Evolutionary conservation across 2,113 vertebrate genomes (phyloP).

Genomic region (Nerophis ophidion): DNA sequence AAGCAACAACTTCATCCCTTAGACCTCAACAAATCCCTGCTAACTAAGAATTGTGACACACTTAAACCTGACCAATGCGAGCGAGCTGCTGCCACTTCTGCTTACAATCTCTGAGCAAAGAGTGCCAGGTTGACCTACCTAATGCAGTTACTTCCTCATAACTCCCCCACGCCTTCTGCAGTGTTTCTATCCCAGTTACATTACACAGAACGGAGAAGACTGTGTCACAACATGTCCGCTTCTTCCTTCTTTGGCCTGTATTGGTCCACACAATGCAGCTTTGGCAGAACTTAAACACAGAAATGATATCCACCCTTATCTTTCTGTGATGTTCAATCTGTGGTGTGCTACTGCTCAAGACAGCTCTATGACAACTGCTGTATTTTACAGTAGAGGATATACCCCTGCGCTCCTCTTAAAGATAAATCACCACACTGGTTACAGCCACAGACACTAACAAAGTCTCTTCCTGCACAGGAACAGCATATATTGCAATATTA

Average conservation of each 20-base stretch:
- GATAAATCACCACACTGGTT: not conserved
- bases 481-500: slow-evolving; percentile 70
- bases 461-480: slow-evolving; percentile 50
- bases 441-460: slow-evolving; percentile 28
- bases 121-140: not conserved
- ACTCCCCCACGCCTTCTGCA: not conserved
- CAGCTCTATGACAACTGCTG: slow-evolving; percentile 40
- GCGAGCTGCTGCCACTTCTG: not conserved
- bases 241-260: slow-evolving; percentile 25
- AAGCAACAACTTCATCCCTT: slow-evolving; percentile 10
- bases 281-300: slow-evolving; percentile 43
- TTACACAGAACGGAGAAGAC: slow-evolving; percentile 8
- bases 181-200: slow-evolving; percentile 4
- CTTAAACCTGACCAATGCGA: too few species aligned
- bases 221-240: slow-evolving; percentile 1
- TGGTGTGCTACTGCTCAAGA: slow-evolving; percentile 32
- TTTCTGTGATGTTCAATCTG: slow-evolving; percentile 29
- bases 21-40: slow-evolving; percentile 1
- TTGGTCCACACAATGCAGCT: slow-evolving; percentile 23
- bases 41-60: not conserved
- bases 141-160: slow-evolving; percentile 12
- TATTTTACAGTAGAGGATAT: slow-evolving; percentile 48
- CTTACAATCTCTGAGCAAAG: slow-evolving; percentile 12
- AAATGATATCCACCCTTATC: slow-evolving; percentile 40
- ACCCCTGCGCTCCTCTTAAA: slow-evolving; percentile 13